Percentiles rank a stretch among this genome's conserved stretches.
Conservation (phyloP, 2,113 vertebrate genomes). For the Neofelis nebulosa region DNA sequence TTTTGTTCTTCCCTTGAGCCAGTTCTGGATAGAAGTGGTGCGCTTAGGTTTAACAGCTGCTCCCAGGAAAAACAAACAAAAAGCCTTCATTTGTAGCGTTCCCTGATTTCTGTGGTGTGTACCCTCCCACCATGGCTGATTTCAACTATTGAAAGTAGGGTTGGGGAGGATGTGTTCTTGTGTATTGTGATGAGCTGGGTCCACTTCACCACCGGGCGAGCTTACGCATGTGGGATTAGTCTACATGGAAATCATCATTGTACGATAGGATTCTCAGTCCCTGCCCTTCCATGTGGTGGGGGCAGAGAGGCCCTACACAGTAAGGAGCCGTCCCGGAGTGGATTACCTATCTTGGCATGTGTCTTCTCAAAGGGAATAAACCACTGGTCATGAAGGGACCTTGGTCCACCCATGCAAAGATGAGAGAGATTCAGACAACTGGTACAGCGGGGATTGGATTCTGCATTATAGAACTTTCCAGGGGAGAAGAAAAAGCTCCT, state of each 20-base stretch:
- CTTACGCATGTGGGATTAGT: fast-evolving
- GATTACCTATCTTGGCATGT: fast-evolving
- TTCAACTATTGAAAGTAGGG: background rate
- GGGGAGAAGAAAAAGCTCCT: background rate
- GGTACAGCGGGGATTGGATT: background rate
- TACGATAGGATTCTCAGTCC: fast-evolving
- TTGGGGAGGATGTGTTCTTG: fast-evolving
- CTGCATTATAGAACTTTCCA: background rate
- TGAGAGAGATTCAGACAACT: background rate
- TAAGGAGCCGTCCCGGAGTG: background rate
- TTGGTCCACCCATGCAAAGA: background rate
- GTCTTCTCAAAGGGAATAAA: background rate
- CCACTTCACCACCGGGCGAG: background rate
- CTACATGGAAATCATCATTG: background rate
- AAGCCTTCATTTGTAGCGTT: background rate
- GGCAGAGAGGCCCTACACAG: background rate
- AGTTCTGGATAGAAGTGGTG: background rate
- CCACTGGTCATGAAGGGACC: fast-evolving
- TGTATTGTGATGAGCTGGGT: background rate
- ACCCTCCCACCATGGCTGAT: background rate
- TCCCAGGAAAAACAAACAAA: background rate
- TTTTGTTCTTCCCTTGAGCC: background rate
- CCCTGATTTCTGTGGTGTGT: background rate
- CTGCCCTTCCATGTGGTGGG: background rate
- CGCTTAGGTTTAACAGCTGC: background rate